Conservation (phyloP, 2,797 vertebrate species). For the Martes flavigula region DNA sequence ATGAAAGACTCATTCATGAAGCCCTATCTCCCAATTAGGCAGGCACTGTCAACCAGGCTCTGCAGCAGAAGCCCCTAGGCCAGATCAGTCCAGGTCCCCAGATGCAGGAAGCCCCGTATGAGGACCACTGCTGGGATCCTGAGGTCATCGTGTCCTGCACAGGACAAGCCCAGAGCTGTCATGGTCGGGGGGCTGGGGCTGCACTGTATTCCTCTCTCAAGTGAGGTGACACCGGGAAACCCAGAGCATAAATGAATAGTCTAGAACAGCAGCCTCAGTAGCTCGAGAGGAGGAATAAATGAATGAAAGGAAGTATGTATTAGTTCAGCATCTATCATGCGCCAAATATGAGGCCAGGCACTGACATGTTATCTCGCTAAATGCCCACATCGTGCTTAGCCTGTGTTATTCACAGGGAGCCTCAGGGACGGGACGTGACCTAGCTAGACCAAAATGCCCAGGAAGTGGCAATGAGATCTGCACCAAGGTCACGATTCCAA, state of each 20-base stretch:
- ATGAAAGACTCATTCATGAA: conserved; percentile 67
- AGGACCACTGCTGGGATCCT: neutral
- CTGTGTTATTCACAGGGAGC: neutral
- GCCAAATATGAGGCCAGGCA: neutral
- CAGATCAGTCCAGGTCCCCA: neutral
- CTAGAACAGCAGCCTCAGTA: neutral
- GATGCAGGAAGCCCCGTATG: neutral
- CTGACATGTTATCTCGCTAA: neutral
- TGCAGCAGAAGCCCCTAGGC: neutral
- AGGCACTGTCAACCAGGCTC: neutral
- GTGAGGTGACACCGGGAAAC: neutral
- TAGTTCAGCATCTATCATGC: neutral
- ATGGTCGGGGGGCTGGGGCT: fast-evolving
- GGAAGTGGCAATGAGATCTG: neutral
- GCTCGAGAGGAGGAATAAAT: neutral
- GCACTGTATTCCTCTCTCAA: neutral
- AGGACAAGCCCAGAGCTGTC: neutral
- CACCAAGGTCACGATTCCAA: neutral
- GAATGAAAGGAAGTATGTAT: neutral
- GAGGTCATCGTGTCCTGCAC: fast-evolving
- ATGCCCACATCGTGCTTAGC: neutral
- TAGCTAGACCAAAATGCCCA: neutral
- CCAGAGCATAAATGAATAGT: neutral
- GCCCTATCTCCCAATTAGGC: conserved; percentile 44
- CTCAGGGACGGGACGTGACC: neutral